Conservation (phyloP, 2,888 invertebrate genomes). For the Cheilosia urbana region DNA sequence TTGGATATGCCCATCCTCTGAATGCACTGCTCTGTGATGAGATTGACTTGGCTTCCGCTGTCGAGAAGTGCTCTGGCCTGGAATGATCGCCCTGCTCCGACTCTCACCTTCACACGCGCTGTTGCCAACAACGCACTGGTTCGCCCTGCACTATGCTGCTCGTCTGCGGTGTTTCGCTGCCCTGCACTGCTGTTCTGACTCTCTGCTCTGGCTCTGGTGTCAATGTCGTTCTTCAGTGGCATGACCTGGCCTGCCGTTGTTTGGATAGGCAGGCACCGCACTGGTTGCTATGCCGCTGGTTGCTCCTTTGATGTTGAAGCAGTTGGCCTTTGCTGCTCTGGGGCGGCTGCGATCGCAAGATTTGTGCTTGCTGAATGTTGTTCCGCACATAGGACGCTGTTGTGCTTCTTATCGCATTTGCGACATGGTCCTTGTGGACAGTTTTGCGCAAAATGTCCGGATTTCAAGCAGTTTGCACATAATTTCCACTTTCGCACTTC, state of each 20-base stretch:
- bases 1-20: too few species aligned
- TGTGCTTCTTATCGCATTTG: conserved; percentile 1
- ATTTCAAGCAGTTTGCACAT: background rate
- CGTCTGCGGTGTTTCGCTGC: background rate
- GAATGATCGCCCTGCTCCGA: too few species aligned
- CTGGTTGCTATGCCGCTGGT: conserved; percentile 4
- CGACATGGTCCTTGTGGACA: conserved; percentile 3
- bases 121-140: conserved; percentile 21
- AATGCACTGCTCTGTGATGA: too few species aligned
- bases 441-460: conserved; percentile 6
- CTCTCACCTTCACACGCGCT: conserved; percentile 11
- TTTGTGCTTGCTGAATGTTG: background rate
- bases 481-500: background rate
- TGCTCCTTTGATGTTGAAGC: background rate
- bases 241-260: background rate
- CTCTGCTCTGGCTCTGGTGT: too few species aligned
- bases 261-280: background rate
- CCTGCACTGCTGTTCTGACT: background rate
- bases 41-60: too few species aligned
- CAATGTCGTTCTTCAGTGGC: background rate
- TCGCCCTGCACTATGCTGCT: background rate
- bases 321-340: background rate
- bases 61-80: too few species aligned
- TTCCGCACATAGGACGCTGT: conserved; percentile 1
- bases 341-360: background rate